Evolutionary conservation across 2,797 vertebrate species (phyloP).

Genomic region (Lates japonicus): DNA sequence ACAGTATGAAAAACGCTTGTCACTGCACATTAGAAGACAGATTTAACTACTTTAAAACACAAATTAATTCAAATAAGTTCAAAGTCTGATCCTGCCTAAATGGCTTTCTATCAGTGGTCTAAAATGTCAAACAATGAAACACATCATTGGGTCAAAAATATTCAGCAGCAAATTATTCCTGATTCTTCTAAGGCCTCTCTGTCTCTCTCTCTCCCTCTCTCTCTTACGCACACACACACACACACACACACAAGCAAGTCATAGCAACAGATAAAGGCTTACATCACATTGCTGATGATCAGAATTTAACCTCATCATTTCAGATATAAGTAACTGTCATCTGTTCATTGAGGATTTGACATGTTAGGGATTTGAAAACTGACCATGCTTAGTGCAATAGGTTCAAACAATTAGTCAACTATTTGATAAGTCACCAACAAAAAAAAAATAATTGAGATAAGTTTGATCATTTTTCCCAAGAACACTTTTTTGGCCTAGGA

Average conservation of each 20-base stretch:
- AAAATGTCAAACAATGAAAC: background rate
- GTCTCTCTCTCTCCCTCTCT: too few relatives aligned
- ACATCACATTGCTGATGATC: background rate
- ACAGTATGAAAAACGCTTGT: background rate
- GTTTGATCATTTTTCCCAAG: too few relatives aligned
- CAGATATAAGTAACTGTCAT: too few relatives aligned
- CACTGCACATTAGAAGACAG: background rate
- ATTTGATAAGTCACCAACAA: background rate
- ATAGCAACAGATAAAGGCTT: background rate
- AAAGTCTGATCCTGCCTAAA: background rate
- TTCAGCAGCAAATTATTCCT: background rate
- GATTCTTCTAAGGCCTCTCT: background rate
- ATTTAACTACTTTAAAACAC: background rate
- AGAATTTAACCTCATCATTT: background rate
- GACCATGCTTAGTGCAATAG: too few relatives aligned
- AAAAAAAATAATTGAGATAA: too few relatives aligned
- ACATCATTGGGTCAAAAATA: background rate
- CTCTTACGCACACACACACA: too few relatives aligned
- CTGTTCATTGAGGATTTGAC: background rate
- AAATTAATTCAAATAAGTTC: too few relatives aligned
- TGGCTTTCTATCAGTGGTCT: background rate
- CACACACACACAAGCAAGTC: background rate
- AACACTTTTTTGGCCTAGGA: background rate
- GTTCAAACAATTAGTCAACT: background rate
- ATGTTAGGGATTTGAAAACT: too few relatives aligned